These are phyloP conservation scores for Acipenser ruthenus DNA, from an alignment of 2,797 vertebrate species.

Conservation along the genomic window DNA sequence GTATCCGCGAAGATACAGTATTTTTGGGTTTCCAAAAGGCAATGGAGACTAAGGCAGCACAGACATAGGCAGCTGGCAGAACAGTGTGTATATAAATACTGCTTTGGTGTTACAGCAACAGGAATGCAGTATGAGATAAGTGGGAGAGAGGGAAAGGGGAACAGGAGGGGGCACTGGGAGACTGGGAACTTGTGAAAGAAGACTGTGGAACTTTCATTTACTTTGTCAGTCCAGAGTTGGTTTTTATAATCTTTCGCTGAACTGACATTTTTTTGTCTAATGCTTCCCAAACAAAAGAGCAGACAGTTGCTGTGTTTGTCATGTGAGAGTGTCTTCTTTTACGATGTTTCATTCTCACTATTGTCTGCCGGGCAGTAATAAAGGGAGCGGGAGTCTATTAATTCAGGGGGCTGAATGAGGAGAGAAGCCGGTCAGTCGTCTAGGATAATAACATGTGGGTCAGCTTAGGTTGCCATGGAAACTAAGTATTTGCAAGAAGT, in stretches of 20 bases:
- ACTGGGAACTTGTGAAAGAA: constrained; percentile 44
- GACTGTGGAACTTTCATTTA: constrained; percentile 50
- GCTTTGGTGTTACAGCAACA: constrained; percentile 27
- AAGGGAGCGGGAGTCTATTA: constrained; percentile 74
- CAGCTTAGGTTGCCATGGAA: constrained; percentile 68
- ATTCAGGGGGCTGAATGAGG: constrained; percentile 67
- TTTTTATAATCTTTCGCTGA: constrained; percentile 63
- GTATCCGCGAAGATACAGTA: too few relatives aligned
- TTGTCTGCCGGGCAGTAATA: constrained; percentile 58
- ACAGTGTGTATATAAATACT: constrained; percentile 43
- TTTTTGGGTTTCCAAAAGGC: too few relatives aligned
- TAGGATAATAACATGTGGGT: constrained; percentile 73
- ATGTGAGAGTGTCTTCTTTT: constrained; percentile 48
- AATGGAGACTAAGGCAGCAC: too few relatives aligned
- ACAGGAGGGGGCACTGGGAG: constrained; percentile 26
- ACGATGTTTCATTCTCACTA: constrained; percentile 53
- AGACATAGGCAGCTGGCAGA: constrained; percentile 19
- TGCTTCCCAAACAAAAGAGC: constrained; percentile 50
- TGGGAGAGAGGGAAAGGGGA: constrained; percentile 44
- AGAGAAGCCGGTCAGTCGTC: constrained; percentile 71
- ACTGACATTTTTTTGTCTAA: constrained; percentile 48
- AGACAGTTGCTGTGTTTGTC: constrained; percentile 49
- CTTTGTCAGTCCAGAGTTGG: constrained; percentile 50
- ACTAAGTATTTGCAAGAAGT: constrained; percentile 73
- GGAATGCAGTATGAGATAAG: constrained; percentile 46